A percentile compares a stretch with the other conserved stretches of the same genome.
Conservation (phyloP, 2,888 invertebrate genomes). For the Aethes cnicana region DNA sequence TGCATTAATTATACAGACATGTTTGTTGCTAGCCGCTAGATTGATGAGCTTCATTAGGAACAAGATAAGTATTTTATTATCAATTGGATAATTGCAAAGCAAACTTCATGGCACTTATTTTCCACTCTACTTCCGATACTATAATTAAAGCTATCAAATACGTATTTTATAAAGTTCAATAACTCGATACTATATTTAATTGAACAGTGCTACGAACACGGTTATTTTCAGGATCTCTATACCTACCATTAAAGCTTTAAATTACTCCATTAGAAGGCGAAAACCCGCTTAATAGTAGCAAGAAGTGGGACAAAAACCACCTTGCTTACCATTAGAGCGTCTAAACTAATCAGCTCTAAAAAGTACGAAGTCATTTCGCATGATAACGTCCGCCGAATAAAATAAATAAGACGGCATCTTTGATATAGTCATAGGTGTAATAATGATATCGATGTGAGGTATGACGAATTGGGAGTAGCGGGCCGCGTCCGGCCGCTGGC, state of each 20-base stretch:
- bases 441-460: constrained; percentile 58
- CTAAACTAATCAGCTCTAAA: constrained; percentile 66
- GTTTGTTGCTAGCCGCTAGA: no score
- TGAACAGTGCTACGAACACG: neutral
- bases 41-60: no score
- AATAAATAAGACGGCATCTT: constrained; percentile 66
- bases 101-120: no score
- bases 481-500: constrained; percentile 52
- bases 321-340: constrained; percentile 58
- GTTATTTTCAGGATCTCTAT: constrained; percentile 22
- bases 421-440: constrained; percentile 52
- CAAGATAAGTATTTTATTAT: no score
- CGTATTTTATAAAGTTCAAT: no score
- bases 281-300: constrained; percentile 42
- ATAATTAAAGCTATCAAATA: no score
- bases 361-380: constrained; percentile 68
- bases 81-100: no score
- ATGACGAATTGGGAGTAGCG: constrained; percentile 49
- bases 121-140: no score
- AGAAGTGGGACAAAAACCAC: constrained; percentile 59
- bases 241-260: constrained; percentile 39
- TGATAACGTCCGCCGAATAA: constrained; percentile 65
- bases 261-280: constrained; percentile 51
- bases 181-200: neutral
- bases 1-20: no score